Base-by-base conservation (phyloP, 35 echinoderm and acorn worm genomes). In the Hemicentrotus pulcherrimus region DNA sequence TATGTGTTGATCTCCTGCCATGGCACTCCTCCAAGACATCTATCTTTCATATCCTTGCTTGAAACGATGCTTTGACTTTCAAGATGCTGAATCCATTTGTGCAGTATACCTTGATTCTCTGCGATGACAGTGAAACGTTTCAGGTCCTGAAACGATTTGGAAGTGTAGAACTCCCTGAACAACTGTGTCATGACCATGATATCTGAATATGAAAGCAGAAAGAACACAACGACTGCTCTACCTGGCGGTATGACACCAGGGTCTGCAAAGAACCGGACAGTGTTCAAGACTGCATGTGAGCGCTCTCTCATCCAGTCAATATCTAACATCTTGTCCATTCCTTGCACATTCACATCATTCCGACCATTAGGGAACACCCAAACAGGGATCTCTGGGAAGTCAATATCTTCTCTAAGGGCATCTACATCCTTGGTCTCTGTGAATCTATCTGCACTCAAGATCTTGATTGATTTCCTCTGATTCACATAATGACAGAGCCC, bases 131-230 rank as follows among this genome's bases (percentile, higher is more conserved):
- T 86, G 31, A 97, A 94, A 88, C 86, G 15, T 30, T 94, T 13
- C 46, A 97, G 31, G 19, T 94, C 86, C 47, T 55, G 50, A 28
- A 97, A 97, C 9, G 91, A 86, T 11, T 12, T 33, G 28, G 86
- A 70, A 13, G 96, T 94, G 46, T 85, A 97, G 33, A 95, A 91
- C 58, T 97, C 95, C 18, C 96, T 45, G 86, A 97, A 97, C 86
- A 92, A 88, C 22, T 97, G 94, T 55, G 94, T 94, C 48, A 95
- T 31, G 41, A 97, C 92, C 24, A 60, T 91, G 12, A 97, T 95
- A 18, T 96, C 94, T 60, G 86, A 85, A 22, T 94, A 58, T 2
- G 92, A 94, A 1, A 97, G 47, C 11, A 97, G 46, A 8, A 97
- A 30, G 30, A 97, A 95, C 8, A 97, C 50, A 55, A 55, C 46